These are phyloP conservation scores for Caerostris darwini DNA, from an alignment of 1,140 invertebrate species.

Conservation along the genomic window DNA sequence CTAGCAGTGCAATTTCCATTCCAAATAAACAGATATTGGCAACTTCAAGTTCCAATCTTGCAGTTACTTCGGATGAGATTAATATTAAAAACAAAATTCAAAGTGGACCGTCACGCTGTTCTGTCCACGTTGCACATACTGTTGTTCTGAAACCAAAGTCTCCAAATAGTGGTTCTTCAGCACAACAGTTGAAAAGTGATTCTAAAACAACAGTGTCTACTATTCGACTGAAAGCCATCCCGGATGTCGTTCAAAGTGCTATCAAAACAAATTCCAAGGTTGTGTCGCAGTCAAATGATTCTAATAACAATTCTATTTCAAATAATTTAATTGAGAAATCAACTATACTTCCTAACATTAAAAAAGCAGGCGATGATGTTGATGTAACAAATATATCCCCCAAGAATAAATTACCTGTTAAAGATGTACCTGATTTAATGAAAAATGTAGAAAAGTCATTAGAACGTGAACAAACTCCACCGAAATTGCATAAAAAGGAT, in stretches of 20 bases:
- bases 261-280: not conserved
- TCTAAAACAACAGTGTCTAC: not conserved
- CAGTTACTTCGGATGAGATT: not conserved
- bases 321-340: not conserved
- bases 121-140: conserved; percentile 53
- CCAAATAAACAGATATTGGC: not conserved
- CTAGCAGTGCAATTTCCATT: not conserved
- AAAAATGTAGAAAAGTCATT: not conserved
- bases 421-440: conserved; percentile 9
- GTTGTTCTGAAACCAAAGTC: conserved; percentile 61
- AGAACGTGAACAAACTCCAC: not conserved
- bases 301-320: not conserved
- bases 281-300: not conserved
- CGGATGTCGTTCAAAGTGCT: conserved; percentile 67
- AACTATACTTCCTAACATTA: not conserved
- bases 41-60: not conserved
- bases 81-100: no score
- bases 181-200: not conserved
- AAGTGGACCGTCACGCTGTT: no score
- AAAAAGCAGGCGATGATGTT: not conserved
- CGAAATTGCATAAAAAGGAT: not conserved
- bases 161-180: not conserved
- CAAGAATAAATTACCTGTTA: not conserved
- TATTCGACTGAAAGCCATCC: conserved; percentile 66
- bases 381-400: not conserved